Evolutionary conservation across 2,888 invertebrate genomes (phyloP).

Genomic region (Glaucopsyche alexis): DNA sequence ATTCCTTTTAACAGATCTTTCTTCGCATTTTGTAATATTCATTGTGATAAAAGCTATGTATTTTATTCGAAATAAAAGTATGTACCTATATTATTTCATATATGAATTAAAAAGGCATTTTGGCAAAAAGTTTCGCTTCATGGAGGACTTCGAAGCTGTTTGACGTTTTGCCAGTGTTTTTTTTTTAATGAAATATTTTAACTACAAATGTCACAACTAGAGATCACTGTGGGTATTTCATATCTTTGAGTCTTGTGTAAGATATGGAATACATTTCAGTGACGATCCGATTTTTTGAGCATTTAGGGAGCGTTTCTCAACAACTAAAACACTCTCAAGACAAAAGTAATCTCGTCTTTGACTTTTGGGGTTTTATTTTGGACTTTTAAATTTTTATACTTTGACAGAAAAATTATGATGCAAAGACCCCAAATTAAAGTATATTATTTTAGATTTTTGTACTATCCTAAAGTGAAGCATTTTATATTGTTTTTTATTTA

Average conservation of each 20-base stretch:
- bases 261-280: not conserved
- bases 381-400: not conserved
- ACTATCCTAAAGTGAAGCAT: conserved; percentile 46
- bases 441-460: conserved; percentile 26
- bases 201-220: not conserved
- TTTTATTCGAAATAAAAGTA: not conserved
- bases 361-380: not conserved
- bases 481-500: conserved; percentile 53
- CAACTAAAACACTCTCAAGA: not conserved
- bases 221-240: not conserved
- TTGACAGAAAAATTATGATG: not conserved
- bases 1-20: not conserved
- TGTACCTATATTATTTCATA: not conserved
- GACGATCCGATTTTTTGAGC: conserved; percentile 1
- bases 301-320: not conserved
- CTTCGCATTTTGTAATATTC: not conserved
- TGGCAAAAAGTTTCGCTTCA: not conserved
- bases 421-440: conserved; percentile 4
- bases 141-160: not conserved
- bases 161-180: not conserved
- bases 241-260: not conserved
- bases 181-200: not conserved
- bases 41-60: not conserved
- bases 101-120: not conserved
- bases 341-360: not conserved